Percentiles rank a stretch among this genome's conserved stretches.
phyloP scores from a whole-genome alignment of 2,888 invertebrate genomes.

The Cacoxenus indagator region DNA sequence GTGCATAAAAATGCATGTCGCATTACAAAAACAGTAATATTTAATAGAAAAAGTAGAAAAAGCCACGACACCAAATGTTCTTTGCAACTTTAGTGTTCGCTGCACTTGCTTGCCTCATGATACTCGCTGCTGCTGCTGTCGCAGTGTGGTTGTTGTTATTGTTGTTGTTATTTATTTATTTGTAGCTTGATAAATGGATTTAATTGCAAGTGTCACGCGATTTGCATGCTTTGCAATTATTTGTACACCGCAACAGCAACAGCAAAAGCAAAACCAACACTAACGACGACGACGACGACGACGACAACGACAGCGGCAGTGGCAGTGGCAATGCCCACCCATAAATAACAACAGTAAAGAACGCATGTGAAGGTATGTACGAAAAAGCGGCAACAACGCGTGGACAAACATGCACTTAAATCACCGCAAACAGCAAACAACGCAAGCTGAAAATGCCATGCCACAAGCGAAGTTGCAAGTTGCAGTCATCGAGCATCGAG shows the following conservation, averaged over 20 bases:
- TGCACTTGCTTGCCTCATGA: not conserved
- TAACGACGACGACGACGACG: not conserved
- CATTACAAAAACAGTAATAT: not conserved
- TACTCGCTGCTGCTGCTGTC: not conserved
- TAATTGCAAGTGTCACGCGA: conserved; percentile 49
- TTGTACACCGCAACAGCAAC: conserved; percentile 6
- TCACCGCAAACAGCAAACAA: conserved; percentile 6
- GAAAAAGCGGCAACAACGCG: not conserved
- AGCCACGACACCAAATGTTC: not conserved
- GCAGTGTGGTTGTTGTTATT: conserved; percentile 21
- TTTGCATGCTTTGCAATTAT: conserved; percentile 46
- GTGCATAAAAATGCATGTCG: not conserved
- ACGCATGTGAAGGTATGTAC: too few species aligned
- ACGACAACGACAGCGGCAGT: not conserved
- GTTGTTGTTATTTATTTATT: conserved; percentile 37
- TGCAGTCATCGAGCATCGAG: not conserved
- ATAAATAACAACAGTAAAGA: too few species aligned
- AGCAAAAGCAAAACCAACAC: not conserved
- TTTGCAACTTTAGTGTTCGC: not conserved
- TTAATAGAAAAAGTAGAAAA: not conserved
- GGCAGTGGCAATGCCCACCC: not conserved
- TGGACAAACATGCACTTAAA: conserved; percentile 23
- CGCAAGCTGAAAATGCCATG: not conserved
- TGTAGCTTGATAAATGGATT: conserved; percentile 46
- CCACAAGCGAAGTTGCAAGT: not conserved